These are phyloP conservation scores for Hydractinia symbiolongicarpus DNA, from an alignment of 30 jellyfish, hydroid and myxozoan species.

Conservation along the genomic window DNA sequence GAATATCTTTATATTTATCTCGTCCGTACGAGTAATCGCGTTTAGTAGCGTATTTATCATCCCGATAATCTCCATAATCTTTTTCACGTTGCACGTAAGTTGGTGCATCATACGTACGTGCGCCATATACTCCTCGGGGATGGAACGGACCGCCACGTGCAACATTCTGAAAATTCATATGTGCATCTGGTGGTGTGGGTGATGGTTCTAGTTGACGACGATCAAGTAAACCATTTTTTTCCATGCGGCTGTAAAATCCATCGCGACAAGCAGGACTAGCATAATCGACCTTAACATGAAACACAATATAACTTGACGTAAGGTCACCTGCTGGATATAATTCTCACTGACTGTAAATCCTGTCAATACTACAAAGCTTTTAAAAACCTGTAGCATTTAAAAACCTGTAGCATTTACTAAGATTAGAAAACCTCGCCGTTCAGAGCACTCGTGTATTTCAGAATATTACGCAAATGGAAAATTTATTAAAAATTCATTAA, in stretches of 20 bases:
- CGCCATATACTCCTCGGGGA: conserved; percentile 16
- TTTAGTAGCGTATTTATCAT: background rate
- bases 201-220: conserved; percentile 88
- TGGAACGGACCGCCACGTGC: conserved; percentile 35
- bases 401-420: too few species aligned
- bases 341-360: too few species aligned
- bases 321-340: too few species aligned
- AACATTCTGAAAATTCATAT: conserved; percentile 10
- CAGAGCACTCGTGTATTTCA: too few species aligned
- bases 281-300: conserved; percentile 57
- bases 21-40: conserved; percentile 48
- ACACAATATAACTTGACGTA: too few species aligned
- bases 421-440: too few species aligned
- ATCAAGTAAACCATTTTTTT: conserved; percentile 77
- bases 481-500: too few species aligned
- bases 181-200: conserved; percentile 82
- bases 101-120: background rate
- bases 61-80: conserved; percentile 16
- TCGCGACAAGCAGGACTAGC: conserved; percentile 97
- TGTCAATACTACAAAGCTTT: too few species aligned
- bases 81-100: background rate
- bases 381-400: too few species aligned
- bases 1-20: conserved; percentile 47
- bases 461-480: too few species aligned
- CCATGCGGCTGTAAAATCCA: conserved; percentile 90